Conservation (phyloP, 1,140 invertebrate genomes). For the Drosophila paulistorum region DNA sequence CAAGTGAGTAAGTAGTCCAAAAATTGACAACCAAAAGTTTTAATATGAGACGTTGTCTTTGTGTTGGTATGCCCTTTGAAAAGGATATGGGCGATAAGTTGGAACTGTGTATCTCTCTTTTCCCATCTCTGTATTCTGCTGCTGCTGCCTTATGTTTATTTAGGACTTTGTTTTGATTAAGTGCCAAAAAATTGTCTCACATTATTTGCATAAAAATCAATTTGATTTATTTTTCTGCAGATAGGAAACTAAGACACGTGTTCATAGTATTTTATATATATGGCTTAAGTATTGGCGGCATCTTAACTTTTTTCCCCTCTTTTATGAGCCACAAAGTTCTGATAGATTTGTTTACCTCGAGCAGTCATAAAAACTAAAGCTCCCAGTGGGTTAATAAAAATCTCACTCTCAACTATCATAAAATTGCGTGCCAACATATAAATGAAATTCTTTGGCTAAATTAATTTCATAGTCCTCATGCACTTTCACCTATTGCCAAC, state of each 20-base stretch:
- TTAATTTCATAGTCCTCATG: conserved; percentile 39
- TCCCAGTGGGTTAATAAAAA: conserved; percentile 57
- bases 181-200: conserved; percentile 69
- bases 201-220: conserved; percentile 68
- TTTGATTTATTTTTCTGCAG: conserved; percentile 56
- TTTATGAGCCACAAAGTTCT: conserved; percentile 68
- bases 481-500: conserved; percentile 12
- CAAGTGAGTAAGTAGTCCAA: conserved; percentile 16
- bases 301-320: conserved; percentile 28
- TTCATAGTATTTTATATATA: not conserved
- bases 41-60: conserved; percentile 1
- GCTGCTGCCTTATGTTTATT: conserved; percentile 50
- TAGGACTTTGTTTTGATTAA: conserved; percentile 75
- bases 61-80: conserved; percentile 29
- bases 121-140: conserved; percentile 2
- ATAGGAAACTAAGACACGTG: conserved; percentile 24
- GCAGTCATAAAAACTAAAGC: conserved; percentile 52
- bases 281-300: not conserved
- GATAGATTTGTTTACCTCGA: conserved; percentile 64
- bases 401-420: conserved; percentile 48
- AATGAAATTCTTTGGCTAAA: conserved; percentile 37
- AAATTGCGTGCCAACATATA: conserved; percentile 38
- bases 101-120: not conserved
- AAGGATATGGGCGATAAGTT: conserved; percentile 25
- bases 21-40: conserved; percentile 7